phyloP scores from a whole-genome alignment of 92 coral and sea anemone genomes.

The Palythoa grandis region DNA sequence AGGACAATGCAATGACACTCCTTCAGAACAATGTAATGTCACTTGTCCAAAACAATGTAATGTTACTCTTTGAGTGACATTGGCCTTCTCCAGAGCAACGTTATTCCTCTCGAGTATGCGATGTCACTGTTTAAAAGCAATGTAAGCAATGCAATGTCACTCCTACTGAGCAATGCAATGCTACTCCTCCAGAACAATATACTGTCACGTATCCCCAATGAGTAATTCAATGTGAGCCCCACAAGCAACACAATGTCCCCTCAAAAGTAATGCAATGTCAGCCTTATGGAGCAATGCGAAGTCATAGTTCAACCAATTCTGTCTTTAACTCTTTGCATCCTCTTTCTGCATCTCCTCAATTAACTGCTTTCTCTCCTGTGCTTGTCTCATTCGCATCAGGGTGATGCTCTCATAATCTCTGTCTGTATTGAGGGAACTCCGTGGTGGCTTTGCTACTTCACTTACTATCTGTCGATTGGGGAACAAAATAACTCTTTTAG shows the following conservation, averaged over 20 bases:
- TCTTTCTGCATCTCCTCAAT: conserved; percentile 84
- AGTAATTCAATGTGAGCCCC: neutral
- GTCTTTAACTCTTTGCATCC: conserved; percentile 43
- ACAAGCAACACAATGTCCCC: neutral
- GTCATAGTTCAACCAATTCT: neutral
- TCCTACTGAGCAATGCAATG: neutral
- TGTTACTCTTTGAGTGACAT: neutral
- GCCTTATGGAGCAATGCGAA: neutral
- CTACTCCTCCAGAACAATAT: neutral
- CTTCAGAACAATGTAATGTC: neutral
- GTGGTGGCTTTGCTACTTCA: conserved; percentile 3
- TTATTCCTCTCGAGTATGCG: neutral
- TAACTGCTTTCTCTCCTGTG: conserved; percentile 90
- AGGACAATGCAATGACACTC: neutral
- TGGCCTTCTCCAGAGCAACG: too few species aligned
- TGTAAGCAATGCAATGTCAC: neutral
- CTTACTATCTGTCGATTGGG: neutral
- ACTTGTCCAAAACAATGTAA: neutral
- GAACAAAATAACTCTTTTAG: neutral
- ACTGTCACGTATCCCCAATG: neutral
- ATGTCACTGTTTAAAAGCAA: neutral
- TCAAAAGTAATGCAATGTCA: neutral
- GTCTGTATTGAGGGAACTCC: conserved; percentile 44
- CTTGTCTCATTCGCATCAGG: conserved; percentile 93
- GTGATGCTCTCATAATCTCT: conserved; percentile 90